Evolutionary conservation across 2,797 vertebrate genomes (phyloP).

Genomic region (Rhabdophis nuchalis): DNA sequence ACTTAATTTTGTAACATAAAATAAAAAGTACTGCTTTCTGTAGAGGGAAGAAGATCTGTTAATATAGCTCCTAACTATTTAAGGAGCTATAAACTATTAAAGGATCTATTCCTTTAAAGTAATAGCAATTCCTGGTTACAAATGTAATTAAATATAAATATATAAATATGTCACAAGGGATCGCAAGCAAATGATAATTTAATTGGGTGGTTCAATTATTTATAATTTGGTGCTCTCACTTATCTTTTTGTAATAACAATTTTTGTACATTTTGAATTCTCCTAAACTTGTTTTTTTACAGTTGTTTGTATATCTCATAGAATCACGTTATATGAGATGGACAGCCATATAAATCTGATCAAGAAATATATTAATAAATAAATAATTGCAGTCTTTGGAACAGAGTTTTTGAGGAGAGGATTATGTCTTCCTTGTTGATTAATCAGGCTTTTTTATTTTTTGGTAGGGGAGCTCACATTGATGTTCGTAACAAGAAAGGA

Average conservation of each 20-base stretch:
- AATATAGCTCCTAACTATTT: not conserved
- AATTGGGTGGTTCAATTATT: not conserved
- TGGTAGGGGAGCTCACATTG: slow-evolving; percentile 77
- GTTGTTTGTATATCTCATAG: not conserved
- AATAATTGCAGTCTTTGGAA: not conserved
- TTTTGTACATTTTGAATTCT: not conserved
- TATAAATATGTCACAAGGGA: not conserved
- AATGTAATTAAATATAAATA: too few species aligned
- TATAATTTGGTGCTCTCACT: not conserved
- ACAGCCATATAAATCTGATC: not conserved
- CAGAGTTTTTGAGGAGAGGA: not conserved
- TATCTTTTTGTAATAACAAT: not conserved
- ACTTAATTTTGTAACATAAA: not conserved
- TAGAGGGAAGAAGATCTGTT: not conserved
- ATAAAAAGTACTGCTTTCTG: not conserved
- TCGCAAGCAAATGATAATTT: not conserved
- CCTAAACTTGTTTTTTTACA: not conserved
- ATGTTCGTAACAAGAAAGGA: slow-evolving; percentile 81
- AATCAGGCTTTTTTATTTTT: not conserved
- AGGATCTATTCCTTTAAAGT: not conserved
- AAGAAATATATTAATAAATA: not conserved
- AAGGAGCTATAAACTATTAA: too few species aligned
- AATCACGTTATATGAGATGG: not conserved
- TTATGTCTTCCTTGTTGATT: not conserved
- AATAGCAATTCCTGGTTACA: not conserved